Base-by-base conservation (phyloP, 2,797 vertebrate species). In the Catostomus latipinnis region DNA sequence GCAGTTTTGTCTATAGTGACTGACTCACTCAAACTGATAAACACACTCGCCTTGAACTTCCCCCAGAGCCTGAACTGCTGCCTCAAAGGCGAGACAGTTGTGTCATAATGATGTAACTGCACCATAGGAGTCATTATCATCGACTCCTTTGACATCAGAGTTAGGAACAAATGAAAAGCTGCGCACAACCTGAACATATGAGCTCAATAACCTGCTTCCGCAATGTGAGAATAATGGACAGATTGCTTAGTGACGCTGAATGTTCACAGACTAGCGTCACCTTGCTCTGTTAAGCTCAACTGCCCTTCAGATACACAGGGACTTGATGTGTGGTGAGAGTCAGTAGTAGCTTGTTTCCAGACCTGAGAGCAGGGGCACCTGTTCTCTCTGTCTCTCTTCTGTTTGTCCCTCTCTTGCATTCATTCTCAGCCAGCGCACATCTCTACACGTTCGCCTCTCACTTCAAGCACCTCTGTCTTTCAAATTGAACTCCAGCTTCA, bases 281-380 rank as follows among this genome's bases (percentile, higher is more conserved):
- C 11, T 58, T 46, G 48, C 77, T 74, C 63, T 71, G 46, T 82
- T 65, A 70, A 72, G 65, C 68, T 56, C 65, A 49, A 69, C 68
- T 74, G 61, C 81, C 81, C 72, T 61, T 10, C 9, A 65, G 62
- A 73, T 69, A 54, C 75, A 50, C 74, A 53, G 16, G 46, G 74
- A 76, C 63, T 45, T 18, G 16, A 63, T 82, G 49, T 60, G 16
- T 79, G 71, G 60, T 81, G 73, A 79, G 70, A 58, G 60, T 52
- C 34, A 34, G 34, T 34, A 58, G 49, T 54, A 8, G 74, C 34
- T 70, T 73, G 71, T 46, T 61, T 81, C 14, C 50, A 83, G 80
- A 85, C 86, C 82, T 82, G 87, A 74, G 86, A 84, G 81, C 78
- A 70, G 60, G 22, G 68, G 79, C 87, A 86, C 85, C 85, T 87